Evolutionary conservation across 2,113 vertebrate species (phyloP).

Genomic region (Tricholaema leucomelas): DNA sequence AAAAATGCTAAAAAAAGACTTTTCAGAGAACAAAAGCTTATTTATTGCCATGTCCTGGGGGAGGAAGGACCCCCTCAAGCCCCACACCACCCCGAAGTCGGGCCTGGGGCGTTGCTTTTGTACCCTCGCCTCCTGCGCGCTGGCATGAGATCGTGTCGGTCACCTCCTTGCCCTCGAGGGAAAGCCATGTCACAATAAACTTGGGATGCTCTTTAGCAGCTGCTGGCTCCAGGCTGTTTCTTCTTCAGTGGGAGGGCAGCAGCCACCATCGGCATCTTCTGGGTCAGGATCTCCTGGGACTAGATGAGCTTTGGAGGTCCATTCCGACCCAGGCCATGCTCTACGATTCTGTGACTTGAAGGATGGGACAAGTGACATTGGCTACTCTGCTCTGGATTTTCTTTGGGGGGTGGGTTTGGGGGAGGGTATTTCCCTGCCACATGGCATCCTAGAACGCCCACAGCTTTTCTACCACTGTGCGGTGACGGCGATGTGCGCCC

Average conservation of each 20-base stretch:
- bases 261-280: fast-evolving
- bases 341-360: neutral
- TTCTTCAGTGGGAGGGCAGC: neutral
- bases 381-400: fast-evolving
- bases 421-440: neutral
- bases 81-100: neutral
- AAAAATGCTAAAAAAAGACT: neutral
- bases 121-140: conserved; percentile 87
- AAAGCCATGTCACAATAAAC: conserved; percentile 89
- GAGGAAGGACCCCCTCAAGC: conserved; percentile 62
- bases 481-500: neutral
- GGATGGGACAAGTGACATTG: neutral
- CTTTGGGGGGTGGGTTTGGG: neutral
- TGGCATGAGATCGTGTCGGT: conserved; percentile 90
- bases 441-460: fast-evolving
- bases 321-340: too few relatives aligned
- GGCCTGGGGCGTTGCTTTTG: conserved; percentile 85
- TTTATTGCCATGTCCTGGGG: conserved; percentile 92
- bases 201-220: conserved; percentile 84
- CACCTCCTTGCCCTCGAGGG: neutral
- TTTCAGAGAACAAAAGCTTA: conserved; percentile 64
- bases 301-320: too few relatives aligned
- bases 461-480: fast-evolving
- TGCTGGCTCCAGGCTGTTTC: conserved; percentile 4
- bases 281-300: fast-evolving